A percentile compares a stretch with the other conserved stretches of the same genome.
These are phyloP conservation scores for Lamellibrachia satsuma DNA, from an alignment of 2,888 invertebrate genomes.

Conservation along the genomic window DNA sequence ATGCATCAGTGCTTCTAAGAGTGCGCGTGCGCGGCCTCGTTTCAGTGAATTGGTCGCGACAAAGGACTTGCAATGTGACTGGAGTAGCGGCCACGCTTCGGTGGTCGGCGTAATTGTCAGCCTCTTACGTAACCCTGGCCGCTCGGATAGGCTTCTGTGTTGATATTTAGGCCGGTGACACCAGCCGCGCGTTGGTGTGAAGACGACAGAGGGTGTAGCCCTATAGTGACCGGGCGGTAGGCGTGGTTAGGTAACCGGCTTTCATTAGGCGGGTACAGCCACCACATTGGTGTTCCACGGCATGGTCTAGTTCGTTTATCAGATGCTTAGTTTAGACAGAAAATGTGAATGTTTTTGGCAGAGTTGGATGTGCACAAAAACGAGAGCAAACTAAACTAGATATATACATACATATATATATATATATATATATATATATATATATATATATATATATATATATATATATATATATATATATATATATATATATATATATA, in stretches of 20 bases:
- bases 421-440: too few species aligned
- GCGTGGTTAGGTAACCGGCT: background rate
- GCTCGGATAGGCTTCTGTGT: background rate
- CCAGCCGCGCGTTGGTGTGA: background rate
- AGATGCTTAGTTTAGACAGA: background rate
- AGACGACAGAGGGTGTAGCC: background rate
- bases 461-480: too few species aligned
- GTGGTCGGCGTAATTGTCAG: background rate
- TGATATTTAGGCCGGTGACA: slow-evolving; percentile 7
- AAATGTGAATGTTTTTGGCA: background rate
- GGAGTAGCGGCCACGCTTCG: background rate
- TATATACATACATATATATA: too few species aligned
- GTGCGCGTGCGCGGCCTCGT: background rate
- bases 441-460: too few species aligned
- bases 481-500: too few species aligned
- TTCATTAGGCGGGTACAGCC: background rate
- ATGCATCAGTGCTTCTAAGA: background rate
- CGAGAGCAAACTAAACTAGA: background rate
- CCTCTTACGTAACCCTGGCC: background rate
- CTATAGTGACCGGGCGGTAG: background rate
- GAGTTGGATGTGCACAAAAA: background rate
- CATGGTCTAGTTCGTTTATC: background rate
- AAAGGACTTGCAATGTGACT: background rate
- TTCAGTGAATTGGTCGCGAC: background rate
- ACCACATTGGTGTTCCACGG: background rate